Percentiles rank a stretch among this genome's conserved stretches.
Conservation (phyloP, 2,113 vertebrate species). For the Perca schrenkii region DNA sequence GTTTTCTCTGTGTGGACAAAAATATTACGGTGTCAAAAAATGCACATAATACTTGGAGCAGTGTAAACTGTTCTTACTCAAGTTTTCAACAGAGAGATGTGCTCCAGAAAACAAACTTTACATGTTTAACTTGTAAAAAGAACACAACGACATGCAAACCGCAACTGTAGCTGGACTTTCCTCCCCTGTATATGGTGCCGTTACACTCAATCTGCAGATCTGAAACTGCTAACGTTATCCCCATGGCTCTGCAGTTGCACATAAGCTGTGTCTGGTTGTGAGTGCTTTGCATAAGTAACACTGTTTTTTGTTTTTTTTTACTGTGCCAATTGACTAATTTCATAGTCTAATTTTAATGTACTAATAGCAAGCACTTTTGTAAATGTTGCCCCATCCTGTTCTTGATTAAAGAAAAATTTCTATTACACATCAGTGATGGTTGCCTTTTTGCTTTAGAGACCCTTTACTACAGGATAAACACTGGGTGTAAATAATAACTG, state of each 20-base stretch:
- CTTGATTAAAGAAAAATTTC: constrained; percentile 45
- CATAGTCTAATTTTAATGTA: constrained; percentile 22
- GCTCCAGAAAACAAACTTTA: background rate
- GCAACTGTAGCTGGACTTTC: background rate
- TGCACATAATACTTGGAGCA: background rate
- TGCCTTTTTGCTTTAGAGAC: constrained; percentile 10
- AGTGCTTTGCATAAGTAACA: background rate
- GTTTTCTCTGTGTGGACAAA: background rate
- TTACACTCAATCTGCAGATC: constrained; percentile 3
- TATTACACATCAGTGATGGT: background rate
- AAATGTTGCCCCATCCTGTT: constrained; percentile 14
- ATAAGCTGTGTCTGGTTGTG: background rate
- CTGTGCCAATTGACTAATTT: constrained; percentile 19
- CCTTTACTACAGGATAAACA: background rate
- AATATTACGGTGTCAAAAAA: background rate
- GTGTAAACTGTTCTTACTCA: background rate
- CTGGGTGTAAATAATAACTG: background rate
- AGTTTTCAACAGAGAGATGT: background rate
- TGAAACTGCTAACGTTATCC: background rate
- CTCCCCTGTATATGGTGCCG: background rate
- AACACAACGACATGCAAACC: background rate
- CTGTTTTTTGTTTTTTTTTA: constrained; percentile 11
- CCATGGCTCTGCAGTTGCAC: background rate
- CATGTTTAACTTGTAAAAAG: background rate
- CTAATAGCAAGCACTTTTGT: constrained; percentile 11